Evolutionary conservation across 2,113 vertebrate species (phyloP).

Genomic region (Strigops habroptila): DNA sequence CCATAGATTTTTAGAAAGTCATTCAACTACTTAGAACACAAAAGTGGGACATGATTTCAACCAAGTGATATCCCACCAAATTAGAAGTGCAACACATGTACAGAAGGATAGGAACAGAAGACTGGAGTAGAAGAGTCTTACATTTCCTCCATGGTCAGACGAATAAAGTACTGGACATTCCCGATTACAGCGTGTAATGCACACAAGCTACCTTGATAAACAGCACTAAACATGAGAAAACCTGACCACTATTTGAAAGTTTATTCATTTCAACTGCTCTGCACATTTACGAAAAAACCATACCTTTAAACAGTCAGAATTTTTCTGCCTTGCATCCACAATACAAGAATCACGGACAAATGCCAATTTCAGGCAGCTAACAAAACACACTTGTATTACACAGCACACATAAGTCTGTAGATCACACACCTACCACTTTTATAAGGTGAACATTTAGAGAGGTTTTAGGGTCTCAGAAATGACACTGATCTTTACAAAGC

Average conservation of each 20-base stretch:
- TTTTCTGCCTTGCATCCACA: not conserved
- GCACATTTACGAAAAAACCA: not conserved
- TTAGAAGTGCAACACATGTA: not conserved
- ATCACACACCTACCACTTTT: not conserved
- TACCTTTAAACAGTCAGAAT: not conserved
- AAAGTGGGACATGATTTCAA: not conserved
- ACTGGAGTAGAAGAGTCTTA: not conserved
- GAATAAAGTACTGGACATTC: not conserved
- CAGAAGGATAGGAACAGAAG: not conserved
- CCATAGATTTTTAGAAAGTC: not conserved
- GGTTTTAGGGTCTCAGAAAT: not conserved
- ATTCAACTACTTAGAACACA: not conserved
- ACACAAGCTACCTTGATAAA: not conserved
- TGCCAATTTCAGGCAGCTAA: not conserved
- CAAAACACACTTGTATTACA: not conserved
- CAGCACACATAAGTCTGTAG: not conserved
- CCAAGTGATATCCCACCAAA: not conserved
- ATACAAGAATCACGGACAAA: not conserved
- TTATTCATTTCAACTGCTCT: not conserved
- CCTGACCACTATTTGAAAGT: not conserved
- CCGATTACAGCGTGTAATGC: rapidly evolving
- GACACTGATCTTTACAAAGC: not conserved
- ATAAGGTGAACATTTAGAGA: rapidly evolving
- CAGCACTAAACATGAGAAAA: not conserved
- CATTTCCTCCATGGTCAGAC: not conserved